Evolutionary conservation across 2,113 vertebrate genomes (phyloP), one percentile per base, ranked within the genome.

Genomic region (Epinephelus cyanopodus): DNA sequence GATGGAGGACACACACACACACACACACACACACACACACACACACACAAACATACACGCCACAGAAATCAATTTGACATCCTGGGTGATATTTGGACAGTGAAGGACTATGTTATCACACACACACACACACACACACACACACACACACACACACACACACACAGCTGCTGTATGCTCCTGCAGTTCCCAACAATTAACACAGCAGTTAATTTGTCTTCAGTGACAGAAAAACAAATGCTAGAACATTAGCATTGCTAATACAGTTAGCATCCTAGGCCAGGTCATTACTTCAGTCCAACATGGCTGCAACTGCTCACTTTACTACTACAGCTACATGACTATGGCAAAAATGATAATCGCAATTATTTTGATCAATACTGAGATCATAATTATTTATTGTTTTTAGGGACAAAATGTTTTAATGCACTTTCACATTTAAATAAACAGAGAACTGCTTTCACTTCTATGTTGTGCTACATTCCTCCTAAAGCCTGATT

Each of bases 1-100:
- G 91, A 93, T 92, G 91, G 93, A 87, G 79, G 66, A 80, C 56
- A 82, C 81, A 21, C 61, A 71, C 83, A 53, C 73, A 81, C 80
- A 79, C 54, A 79, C 63, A 52, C 45, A 66, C 67, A 64, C 33
- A 70, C 27, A 62, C 45, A 47, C 47, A 48, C 13, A 48, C 47
- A 15, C 47, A 48, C 14, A 48, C 47, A 48, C 47, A 48, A 14
- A 48, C 47, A 48, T 58, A 63, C 8, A 29, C 39, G n/a, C 62
- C 64, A 50, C 21, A 56, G 76, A 77, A 85, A 85, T 82, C 79
- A 25, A 77, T 88, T 67, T 71, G 27, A 89, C n/a, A 74, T 81
- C 53, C 77, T 58, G 73, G 52, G 17, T 63, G 79, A 71, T 70
- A 75, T 71, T 65, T 80, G 37, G 27, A 52, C 47, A 58, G 29